A percentile compares a stretch with the other conserved stretches of the same genome.
These are phyloP conservation scores for Pseudochirops corinnae DNA, from an alignment of 2,797 vertebrate genomes.

Conservation along the genomic window DNA sequence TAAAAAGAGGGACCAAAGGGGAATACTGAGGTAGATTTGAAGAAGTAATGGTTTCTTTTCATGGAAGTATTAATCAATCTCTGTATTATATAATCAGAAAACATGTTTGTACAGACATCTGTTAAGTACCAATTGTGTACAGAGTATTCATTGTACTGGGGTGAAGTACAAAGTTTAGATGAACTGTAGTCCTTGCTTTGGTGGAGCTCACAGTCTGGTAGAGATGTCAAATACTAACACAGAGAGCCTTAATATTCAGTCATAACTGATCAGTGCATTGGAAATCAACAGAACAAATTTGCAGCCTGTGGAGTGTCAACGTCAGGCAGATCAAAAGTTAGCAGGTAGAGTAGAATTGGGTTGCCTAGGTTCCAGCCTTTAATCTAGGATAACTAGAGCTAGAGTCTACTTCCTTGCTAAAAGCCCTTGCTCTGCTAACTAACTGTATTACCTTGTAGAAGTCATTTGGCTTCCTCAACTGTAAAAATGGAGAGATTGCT, in stretches of 20 bases:
- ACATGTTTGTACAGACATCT: not conserved
- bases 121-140: not conserved
- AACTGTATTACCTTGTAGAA: not conserved
- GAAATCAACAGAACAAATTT: not conserved
- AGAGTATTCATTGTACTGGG: not conserved
- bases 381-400: not conserved
- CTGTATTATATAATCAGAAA: not conserved
- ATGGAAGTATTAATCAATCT: not conserved
- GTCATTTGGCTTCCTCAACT: not conserved
- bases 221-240: not conserved
- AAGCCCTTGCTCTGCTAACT: not conserved
- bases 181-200: not conserved
- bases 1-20: not conserved
- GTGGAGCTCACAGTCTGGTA: not conserved
- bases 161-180: not conserved
- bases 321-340: not conserved
- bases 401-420: not conserved
- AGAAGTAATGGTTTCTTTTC: not conserved
- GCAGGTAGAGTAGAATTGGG: not conserved
- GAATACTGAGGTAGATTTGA: not conserved
- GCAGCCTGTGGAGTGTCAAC: not conserved
- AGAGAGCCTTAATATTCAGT: not conserved
- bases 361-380: not conserved
- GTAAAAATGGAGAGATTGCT: not conserved
- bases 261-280: not conserved